Evolutionary conservation across 2,888 invertebrate genomes (phyloP).

Genomic region (Celastrina argiolus): DNA sequence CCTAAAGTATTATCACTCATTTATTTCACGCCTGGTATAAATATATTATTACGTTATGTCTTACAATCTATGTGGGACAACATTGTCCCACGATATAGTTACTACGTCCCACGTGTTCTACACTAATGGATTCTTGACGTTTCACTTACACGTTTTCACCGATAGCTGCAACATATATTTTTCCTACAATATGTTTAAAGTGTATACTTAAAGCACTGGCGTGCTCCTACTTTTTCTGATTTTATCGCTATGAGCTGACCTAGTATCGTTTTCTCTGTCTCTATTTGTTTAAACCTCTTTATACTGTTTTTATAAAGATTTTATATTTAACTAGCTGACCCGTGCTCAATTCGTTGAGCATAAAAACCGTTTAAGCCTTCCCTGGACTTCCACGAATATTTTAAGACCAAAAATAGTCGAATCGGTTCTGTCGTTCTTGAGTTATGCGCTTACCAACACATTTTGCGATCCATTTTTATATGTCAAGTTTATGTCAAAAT

Average conservation of each 20-base stretch:
- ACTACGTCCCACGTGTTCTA: background rate
- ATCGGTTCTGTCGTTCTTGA: too few species aligned
- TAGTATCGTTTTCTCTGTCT: background rate
- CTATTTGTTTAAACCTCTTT: too few species aligned
- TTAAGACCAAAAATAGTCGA: too few species aligned
- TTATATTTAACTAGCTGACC: background rate
- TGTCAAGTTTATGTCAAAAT: too few species aligned
- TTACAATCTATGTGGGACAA: background rate
- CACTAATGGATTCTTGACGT: slow-evolving; percentile 3
- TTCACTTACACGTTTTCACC: background rate
- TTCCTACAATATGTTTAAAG: slow-evolving; percentile 7
- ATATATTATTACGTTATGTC: too few species aligned
- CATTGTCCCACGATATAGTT: background rate
- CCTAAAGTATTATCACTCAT: too few species aligned
- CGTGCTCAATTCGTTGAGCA: background rate
- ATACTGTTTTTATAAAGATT: too few species aligned
- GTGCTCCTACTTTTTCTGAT: background rate
- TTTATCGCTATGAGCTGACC: background rate
- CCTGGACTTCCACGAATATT: too few species aligned
- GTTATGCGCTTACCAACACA: too few species aligned
- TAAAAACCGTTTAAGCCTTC: too few species aligned
- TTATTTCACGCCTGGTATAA: too few species aligned
- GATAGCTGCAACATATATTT: slow-evolving; percentile 2
- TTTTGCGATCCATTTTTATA: too few species aligned
- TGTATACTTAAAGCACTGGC: background rate